These are phyloP conservation scores for Eustalomyia histrio DNA, from an alignment of 2,888 invertebrate species.

Conservation along the genomic window DNA sequence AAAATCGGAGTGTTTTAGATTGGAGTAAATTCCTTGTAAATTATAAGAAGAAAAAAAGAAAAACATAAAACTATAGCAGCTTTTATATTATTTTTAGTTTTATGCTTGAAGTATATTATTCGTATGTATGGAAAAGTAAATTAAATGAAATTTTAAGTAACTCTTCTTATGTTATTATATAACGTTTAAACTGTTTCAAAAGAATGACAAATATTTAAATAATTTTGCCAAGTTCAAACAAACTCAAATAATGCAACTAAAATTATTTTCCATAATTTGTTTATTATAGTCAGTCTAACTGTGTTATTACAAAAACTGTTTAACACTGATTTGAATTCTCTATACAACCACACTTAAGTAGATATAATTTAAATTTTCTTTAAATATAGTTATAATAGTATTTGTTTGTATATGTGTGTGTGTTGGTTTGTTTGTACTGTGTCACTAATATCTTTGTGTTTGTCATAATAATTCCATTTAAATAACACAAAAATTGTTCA, in stretches of 20 bases:
- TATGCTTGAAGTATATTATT: slow-evolving; percentile 16
- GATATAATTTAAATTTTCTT: neutral
- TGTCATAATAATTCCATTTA: slow-evolving; percentile 31
- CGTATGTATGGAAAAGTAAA: slow-evolving; percentile 38
- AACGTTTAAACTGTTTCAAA: neutral
- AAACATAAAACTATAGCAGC: slow-evolving; percentile 48
- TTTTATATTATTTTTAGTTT: slow-evolving; percentile 40
- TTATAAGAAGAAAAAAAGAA: neutral
- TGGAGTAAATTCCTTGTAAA: neutral
- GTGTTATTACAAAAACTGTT: neutral
- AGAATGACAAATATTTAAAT: too few relatives aligned
- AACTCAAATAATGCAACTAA: too few relatives aligned
- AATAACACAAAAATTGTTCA: slow-evolving; percentile 23
- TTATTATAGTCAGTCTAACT: neutral
- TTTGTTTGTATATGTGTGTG: neutral
- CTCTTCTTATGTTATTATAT: slow-evolving; percentile 21
- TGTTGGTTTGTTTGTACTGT: neutral
- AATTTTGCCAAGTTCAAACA: too few relatives aligned
- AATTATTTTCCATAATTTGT: too few relatives aligned
- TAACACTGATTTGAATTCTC: neutral
- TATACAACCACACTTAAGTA: neutral
- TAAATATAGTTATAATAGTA: neutral
- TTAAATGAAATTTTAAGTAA: slow-evolving; percentile 55
- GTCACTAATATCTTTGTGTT: slow-evolving; percentile 20
- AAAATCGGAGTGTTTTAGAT: too few relatives aligned